A percentile compares a stretch with the other conserved stretches of the same genome.
These are phyloP conservation scores for Dipodomys spectabilis DNA, from an alignment of 2,113 vertebrate genomes.

Conservation along the genomic window DNA sequence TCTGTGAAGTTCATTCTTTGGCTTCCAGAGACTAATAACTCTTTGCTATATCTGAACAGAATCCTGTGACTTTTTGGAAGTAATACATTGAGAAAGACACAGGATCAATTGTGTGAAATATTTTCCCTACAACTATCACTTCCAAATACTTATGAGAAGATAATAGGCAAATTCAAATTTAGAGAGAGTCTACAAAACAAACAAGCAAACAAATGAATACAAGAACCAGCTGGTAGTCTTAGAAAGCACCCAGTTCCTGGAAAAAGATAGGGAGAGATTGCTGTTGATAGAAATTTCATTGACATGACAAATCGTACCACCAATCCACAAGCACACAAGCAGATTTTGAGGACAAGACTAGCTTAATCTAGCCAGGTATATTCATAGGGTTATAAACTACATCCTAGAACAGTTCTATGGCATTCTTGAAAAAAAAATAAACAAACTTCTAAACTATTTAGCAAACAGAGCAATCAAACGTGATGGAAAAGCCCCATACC, in stretches of 20 bases:
- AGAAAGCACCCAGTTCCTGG: background rate
- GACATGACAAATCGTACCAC: background rate
- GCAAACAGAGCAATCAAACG: background rate
- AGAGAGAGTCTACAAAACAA: background rate
- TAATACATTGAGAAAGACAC: background rate
- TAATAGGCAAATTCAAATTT: background rate
- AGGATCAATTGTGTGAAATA: background rate
- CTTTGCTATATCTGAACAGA: too few relatives aligned
- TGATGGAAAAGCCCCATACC: background rate
- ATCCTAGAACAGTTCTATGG: background rate
- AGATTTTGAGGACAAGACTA: too few relatives aligned
- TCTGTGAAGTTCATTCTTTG: too few relatives aligned
- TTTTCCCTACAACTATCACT: background rate
- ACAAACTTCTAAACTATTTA: background rate
- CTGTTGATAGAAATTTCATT: background rate
- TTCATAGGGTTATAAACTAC: background rate
- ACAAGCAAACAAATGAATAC: too few relatives aligned
- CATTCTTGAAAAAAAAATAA: background rate
- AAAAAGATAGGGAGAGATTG: background rate
- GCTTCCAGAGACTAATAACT: too few relatives aligned
- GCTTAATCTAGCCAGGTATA: too few relatives aligned
- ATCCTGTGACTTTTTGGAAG: background rate
- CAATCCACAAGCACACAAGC: too few relatives aligned
- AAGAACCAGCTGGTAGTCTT: too few relatives aligned
- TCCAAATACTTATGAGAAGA: background rate